phyloP scores from a whole-genome alignment of 2,113 vertebrate species.

The Ceuthmochares aereus region DNA sequence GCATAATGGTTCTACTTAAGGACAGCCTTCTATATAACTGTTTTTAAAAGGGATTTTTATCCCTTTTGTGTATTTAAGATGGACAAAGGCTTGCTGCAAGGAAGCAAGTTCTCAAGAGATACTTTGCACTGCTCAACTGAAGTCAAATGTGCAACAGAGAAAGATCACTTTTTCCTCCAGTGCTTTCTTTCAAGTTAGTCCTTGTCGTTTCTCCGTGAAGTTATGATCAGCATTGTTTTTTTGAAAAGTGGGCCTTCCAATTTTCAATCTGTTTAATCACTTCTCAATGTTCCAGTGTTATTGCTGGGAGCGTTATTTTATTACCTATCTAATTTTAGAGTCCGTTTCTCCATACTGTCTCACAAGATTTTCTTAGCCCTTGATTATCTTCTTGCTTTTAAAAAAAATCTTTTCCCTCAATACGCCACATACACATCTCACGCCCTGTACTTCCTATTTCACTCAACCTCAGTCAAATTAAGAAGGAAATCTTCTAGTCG shows the following conservation, averaged over 20 bases:
- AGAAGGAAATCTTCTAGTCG: neutral
- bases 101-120: neutral
- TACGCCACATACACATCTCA: neutral
- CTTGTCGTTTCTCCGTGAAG: neutral
- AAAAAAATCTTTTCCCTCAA: neutral
- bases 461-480: neutral
- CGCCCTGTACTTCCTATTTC: neutral
- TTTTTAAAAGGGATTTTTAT: neutral
- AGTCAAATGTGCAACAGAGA: neutral
- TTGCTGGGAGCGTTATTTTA: neutral
- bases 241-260: neutral
- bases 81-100: neutral
- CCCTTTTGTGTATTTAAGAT: neutral
- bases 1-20: constrained; percentile 23
- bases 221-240: neutral
- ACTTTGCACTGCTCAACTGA: neutral
- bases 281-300: neutral
- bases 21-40: neutral
- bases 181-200: neutral
- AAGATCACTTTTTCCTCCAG: neutral
- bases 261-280: neutral
- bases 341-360: neutral
- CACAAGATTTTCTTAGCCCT: neutral
- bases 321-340: neutral
- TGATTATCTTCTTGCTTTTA: neutral